phyloP scores from a whole-genome alignment of 1,140 invertebrate species.

The Drosophila prosaltans region DNA sequence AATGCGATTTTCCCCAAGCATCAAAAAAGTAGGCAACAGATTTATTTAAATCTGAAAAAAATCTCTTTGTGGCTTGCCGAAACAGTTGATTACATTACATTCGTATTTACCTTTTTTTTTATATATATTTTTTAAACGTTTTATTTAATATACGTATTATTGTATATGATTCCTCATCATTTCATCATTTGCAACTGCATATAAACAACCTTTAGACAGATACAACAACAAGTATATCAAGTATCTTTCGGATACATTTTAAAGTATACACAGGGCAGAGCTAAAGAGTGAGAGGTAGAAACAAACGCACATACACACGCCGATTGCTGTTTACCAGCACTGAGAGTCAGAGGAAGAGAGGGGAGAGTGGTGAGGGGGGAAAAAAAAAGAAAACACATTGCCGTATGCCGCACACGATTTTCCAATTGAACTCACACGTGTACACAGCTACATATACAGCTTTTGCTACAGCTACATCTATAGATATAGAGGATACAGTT shows the following conservation, averaged over 20 bases:
- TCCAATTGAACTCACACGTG: constrained; percentile 83
- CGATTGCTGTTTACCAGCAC: constrained; percentile 45
- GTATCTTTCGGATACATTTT: constrained; percentile 47
- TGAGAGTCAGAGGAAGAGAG: not conserved
- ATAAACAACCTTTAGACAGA: constrained; percentile 31
- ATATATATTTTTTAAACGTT: constrained; percentile 8
- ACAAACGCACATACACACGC: constrained; percentile 7
- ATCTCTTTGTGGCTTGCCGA: not conserved
- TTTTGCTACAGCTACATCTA: constrained; percentile 14
- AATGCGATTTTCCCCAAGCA: too few relatives aligned
- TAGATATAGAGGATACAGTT: constrained; percentile 31
- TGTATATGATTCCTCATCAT: constrained; percentile 53
- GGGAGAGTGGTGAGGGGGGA: not conserved
- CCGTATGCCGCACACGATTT: constrained; percentile 82
- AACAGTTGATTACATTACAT: constrained; percentile 2
- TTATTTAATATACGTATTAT: constrained; percentile 38
- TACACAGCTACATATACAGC: constrained; percentile 31
- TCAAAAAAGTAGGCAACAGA: constrained; percentile 5
- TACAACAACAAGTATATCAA: constrained; percentile 20
- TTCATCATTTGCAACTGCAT: constrained; percentile 37
- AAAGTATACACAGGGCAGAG: constrained; percentile 27
- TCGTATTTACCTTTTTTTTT: not conserved
- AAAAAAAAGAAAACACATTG: constrained; percentile 69
- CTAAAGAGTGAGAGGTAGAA: not conserved
- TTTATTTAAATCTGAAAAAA: not conserved